Evolutionary conservation across 35 echinoderm and acorn worm genomes (phyloP).

Genomic region (Ptychodera flava): DNA sequence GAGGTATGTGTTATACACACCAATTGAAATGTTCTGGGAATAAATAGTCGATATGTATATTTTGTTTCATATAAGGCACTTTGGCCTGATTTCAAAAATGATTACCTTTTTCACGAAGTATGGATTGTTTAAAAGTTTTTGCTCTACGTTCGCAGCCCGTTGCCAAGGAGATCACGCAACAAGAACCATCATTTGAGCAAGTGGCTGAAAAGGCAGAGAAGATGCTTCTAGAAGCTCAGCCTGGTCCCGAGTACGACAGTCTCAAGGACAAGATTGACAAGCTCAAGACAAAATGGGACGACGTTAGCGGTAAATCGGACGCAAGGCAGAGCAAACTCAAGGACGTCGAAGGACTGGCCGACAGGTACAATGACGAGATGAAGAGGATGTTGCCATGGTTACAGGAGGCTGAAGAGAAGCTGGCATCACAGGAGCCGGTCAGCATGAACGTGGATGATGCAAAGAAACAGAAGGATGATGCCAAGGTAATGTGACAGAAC

Average conservation of each 20-base stretch:
- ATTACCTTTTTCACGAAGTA: not conserved
- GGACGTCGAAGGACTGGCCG: constrained; percentile 63
- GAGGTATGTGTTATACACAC: constrained; percentile 46
- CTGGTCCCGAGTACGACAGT: constrained; percentile 58
- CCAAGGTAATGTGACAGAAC: constrained; percentile 55
- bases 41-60: no score
- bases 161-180: constrained; percentile 86
- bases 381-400: constrained; percentile 95
- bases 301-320: constrained; percentile 43
- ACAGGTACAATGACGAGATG: constrained; percentile 83
- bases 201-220: constrained; percentile 70
- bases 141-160: not conserved
- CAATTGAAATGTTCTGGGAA: no score
- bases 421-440: constrained; percentile 72
- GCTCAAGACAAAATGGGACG: constrained; percentile 61
- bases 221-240: constrained; percentile 66
- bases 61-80: no score
- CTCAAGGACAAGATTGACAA: constrained; percentile 68
- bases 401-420: constrained; percentile 75
- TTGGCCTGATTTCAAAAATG: not conserved
- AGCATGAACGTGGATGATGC: constrained; percentile 78
- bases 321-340: constrained; percentile 58
- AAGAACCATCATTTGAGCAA: constrained; percentile 93
- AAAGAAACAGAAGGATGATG: constrained; percentile 87
- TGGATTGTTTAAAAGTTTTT: not conserved